Percentiles rank a stretch among this genome's conserved stretches.
phyloP scores from a whole-genome alignment of 2,113 vertebrate genomes.

The Eleginops maclovinus region DNA sequence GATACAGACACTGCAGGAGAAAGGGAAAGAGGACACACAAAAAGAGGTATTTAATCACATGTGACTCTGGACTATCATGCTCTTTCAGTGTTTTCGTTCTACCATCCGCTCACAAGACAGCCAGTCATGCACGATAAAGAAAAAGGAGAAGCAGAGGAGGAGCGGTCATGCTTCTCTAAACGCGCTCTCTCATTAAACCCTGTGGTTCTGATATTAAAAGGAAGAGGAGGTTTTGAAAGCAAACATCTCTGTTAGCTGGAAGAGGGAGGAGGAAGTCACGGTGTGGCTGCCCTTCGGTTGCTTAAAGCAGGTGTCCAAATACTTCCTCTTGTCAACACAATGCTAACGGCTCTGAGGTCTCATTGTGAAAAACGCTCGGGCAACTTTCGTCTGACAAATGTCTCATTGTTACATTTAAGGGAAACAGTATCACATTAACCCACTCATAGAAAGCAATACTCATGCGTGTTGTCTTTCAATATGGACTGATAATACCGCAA shows the following conservation, averaged over 20 bases:
- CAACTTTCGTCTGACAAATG: background rate
- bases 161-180: conserved; percentile 62
- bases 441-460: background rate
- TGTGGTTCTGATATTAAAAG: conserved; percentile 59
- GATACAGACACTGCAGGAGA: conserved; percentile 74
- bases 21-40: conserved; percentile 20
- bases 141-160: conserved; percentile 66
- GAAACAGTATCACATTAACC: background rate
- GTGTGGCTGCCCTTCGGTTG: conserved; percentile 66
- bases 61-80: conserved; percentile 47
- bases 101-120: conserved; percentile 68
- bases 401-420: background rate
- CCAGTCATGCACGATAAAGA: conserved; percentile 59
- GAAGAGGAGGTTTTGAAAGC: conserved; percentile 68
- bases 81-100: conserved; percentile 56
- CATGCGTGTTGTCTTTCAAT: too few relatives aligned
- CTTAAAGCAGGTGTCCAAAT: conserved; percentile 80
- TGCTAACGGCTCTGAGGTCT: conserved; percentile 52
- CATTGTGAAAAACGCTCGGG: background rate
- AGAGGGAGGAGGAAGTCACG: conserved; percentile 70
- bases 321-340: conserved; percentile 77
- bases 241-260: conserved; percentile 44
- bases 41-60: conserved; percentile 44
- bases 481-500: too few relatives aligned
- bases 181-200: conserved; percentile 52